Base-by-base conservation (phyloP, 2,888 invertebrate species). In the Lordiphosa andalusiaca region DNA sequence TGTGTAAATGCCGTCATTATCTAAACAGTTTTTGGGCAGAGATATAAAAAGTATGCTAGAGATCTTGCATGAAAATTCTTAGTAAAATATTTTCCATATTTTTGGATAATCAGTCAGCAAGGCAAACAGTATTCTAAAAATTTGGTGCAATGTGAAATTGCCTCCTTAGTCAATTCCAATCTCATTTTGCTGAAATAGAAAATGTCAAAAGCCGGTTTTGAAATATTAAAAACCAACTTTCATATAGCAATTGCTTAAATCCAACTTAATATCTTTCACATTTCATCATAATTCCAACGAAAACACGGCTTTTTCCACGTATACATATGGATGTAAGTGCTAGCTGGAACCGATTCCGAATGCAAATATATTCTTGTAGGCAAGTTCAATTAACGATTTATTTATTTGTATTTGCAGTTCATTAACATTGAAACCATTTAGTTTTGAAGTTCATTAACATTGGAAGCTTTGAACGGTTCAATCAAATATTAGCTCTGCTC, bases 381-480 rank as follows among this genome's bases (percentile, higher is more conserved):
- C 5, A 73, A 71, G 77, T 71, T 74, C 71, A 73, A 73, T 57
- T 68, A 73, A 66, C 77, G 67, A 50, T 40, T 66, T 51, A 50
- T 47, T 53, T 33, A 74, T 73, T 73, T 62, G 48, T 69, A 66
- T 70, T 58, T 47, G 59, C 68, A 70, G 71, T 68, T 68, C 54
- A 60, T 60, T 60, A 54, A 51, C 54, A 54, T 54, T 39, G 30
- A 33, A 6, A 47, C 44, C 52, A 42, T 44, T 59, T 47, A 42
- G 44, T 56, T 46, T 71, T 71, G 72, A 72, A 71, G 71, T 71
- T 71, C 71, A 71, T 71, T 74, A 71, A 74, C 71, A 68, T 50
- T 54, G 21, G 35, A 35, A 38, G 13, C 38, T 52, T 51, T 49
- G 50, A 40, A 33, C 39, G 10, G 51, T 41, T 16, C 41, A 2